A percentile compares a stretch with the other conserved stretches of the same genome.
These are phyloP conservation scores for Benitochromis conjunctus DNA, from an alignment of 2,113 vertebrate species.

Conservation along the genomic window DNA sequence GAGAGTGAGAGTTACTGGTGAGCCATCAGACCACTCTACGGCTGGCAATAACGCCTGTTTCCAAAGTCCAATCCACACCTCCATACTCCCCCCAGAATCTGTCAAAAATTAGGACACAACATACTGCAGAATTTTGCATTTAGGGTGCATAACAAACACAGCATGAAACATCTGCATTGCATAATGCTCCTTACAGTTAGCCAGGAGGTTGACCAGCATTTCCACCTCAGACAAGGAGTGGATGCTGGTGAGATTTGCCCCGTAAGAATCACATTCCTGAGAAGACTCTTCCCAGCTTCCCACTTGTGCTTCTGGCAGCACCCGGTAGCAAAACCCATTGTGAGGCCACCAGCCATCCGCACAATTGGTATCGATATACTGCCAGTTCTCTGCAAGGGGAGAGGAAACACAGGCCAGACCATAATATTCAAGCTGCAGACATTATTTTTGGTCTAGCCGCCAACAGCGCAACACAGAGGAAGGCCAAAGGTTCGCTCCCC, in stretches of 20 bases:
- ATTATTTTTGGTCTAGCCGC: constrained; percentile 25
- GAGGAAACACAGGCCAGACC: background rate
- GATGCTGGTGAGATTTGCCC: constrained; percentile 77
- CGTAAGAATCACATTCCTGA: constrained; percentile 69
- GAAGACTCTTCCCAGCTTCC: constrained; percentile 81
- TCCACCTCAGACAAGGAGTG: constrained; percentile 83
- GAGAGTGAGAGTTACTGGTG: constrained; percentile 78
- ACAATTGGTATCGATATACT: constrained; percentile 81
- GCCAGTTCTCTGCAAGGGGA: constrained; percentile 79
- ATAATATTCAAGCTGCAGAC: constrained; percentile 12
- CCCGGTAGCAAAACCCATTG: constrained; percentile 82
- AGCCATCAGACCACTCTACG: constrained; percentile 85
- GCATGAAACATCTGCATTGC: background rate
- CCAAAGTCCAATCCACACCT: constrained; percentile 87
- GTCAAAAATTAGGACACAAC: background rate
- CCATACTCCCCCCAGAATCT: constrained; percentile 75
- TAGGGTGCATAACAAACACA: background rate
- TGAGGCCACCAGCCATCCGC: constrained; percentile 81
- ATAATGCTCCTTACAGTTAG: constrained; percentile 73
- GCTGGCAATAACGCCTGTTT: constrained; percentile 59
- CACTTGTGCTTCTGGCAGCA: constrained; percentile 72
- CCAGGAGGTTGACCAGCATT: constrained; percentile 75
- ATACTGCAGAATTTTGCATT: background rate
- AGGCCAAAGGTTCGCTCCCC: constrained; percentile 32
- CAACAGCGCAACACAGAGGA: background rate